phyloP scores from a whole-genome alignment of 2,113 vertebrate genomes.

The Urocitellus parryii region DNA sequence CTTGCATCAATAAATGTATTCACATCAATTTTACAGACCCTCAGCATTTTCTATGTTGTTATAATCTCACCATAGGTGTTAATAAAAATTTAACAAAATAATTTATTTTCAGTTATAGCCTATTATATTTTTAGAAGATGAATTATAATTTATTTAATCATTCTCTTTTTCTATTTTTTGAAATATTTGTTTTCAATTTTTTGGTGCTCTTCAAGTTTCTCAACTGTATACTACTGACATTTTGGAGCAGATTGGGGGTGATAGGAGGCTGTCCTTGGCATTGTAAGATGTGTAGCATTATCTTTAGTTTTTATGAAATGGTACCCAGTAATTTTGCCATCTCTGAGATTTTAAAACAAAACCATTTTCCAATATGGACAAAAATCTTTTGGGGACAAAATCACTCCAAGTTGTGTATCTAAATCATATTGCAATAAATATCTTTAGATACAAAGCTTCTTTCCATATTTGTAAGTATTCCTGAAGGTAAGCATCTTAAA shows the following conservation, averaged over 20 bases:
- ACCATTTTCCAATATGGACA: not conserved
- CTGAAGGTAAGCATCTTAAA: not conserved
- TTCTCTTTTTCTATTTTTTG: not conserved
- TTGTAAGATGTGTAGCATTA: not conserved
- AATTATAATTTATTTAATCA: not conserved
- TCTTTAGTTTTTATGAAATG: not conserved
- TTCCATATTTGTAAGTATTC: not conserved
- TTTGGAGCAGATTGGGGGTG: not conserved
- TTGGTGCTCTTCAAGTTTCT: not conserved
- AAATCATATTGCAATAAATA: slow-evolving; percentile 27
- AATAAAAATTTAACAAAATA: not conserved
- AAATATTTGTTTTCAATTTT: not conserved
- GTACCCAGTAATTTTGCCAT: not conserved
- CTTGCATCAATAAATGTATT: not conserved
- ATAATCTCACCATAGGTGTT: not conserved
- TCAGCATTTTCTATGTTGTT: not conserved
- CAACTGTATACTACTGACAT: not conserved
- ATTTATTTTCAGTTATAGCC: not conserved
- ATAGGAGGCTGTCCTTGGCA: not conserved
- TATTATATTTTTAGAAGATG: not conserved
- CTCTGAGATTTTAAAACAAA: not conserved
- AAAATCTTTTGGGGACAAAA: not conserved
- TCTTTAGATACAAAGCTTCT: not conserved
- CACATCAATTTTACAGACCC: not conserved
- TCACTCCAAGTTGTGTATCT: not conserved